These are phyloP conservation scores for Hirtodrosophila trivittata DNA, from an alignment of 2,888 invertebrate species.

Conservation along the genomic window DNA sequence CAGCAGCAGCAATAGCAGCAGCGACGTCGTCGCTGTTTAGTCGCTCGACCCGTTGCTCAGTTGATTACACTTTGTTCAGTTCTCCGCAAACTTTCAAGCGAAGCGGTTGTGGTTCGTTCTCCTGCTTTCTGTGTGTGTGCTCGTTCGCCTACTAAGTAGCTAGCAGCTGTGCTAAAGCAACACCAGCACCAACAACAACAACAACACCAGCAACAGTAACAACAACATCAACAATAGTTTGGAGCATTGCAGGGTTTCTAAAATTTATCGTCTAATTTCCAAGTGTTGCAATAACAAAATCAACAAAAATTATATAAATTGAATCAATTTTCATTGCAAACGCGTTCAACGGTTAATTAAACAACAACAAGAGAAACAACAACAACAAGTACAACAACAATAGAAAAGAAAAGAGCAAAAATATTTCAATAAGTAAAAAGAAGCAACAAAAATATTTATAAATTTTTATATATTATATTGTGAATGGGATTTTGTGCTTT, in stretches of 20 bases:
- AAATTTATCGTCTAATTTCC: background rate
- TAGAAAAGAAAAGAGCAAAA: constrained; percentile 22
- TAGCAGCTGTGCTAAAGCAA: constrained; percentile 37
- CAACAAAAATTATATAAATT: constrained; percentile 44
- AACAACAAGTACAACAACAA: constrained; percentile 30
- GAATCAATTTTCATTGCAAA: constrained; percentile 36
- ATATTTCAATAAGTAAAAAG: constrained; percentile 27
- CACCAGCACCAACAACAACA: too few relatives aligned
- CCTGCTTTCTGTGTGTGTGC: constrained; percentile 11
- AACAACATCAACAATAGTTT: constrained; percentile 27
- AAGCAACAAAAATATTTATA: constrained; percentile 7
- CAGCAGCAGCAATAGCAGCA: constrained; percentile 24
- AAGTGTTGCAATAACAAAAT: constrained; percentile 54
- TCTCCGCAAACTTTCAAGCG: constrained; percentile 80
- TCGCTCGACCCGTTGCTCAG: constrained; percentile 49
- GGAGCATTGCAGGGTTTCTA: constrained; percentile 58
- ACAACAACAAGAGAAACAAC: constrained; percentile 26
- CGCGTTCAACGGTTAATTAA: constrained; percentile 46
- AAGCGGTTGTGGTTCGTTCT: constrained; percentile 73
- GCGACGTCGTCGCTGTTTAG: constrained; percentile 29
- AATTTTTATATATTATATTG: background rate
- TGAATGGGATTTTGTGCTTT: constrained; percentile 29
- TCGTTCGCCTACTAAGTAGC: constrained; percentile 42
- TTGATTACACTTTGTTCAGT: constrained; percentile 63
- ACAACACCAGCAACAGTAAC: constrained; percentile 36